Percentiles rank a stretch among this genome's conserved stretches.
phyloP scores from a whole-genome alignment of 2,888 invertebrate genomes.

The Drosophila testacea region DNA sequence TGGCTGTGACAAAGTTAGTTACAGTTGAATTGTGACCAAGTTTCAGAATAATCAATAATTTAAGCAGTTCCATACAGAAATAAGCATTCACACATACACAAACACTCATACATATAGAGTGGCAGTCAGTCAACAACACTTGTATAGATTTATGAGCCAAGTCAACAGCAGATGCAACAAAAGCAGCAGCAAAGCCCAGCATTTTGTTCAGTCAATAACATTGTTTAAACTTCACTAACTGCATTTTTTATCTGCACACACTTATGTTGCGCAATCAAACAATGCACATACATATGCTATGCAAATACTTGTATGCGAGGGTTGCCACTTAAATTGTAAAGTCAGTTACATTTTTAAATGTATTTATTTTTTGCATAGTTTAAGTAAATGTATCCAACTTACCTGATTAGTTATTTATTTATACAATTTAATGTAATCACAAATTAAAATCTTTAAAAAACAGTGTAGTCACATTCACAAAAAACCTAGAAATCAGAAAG shows the following conservation, averaged over 20 bases:
- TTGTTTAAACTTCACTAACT: conserved; percentile 61
- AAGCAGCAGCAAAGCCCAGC: conserved; percentile 15
- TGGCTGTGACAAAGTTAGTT: neutral
- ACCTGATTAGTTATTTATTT: conserved; percentile 4
- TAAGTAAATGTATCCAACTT: neutral
- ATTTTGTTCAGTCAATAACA: conserved; percentile 61
- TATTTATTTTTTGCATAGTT: neutral
- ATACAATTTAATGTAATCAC: conserved; percentile 10
- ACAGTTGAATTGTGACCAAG: conserved; percentile 40
- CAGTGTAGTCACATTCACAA: neutral
- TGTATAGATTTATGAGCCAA: conserved; percentile 54
- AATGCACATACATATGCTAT: conserved; percentile 29
- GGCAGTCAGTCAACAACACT: conserved; percentile 50
- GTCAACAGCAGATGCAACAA: conserved; percentile 45
- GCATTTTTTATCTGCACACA: conserved; percentile 32
- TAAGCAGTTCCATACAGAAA: conserved; percentile 16
- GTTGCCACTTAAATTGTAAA: conserved; percentile 2
- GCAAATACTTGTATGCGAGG: conserved; percentile 15
- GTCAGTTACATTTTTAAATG: neutral
- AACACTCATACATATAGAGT: neutral
- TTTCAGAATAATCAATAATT: conserved; percentile 59
- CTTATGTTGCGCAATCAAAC: conserved; percentile 38
- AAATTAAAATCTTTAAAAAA: neutral
- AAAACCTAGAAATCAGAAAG: conserved; percentile 13
- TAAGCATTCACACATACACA: neutral